A percentile compares a stretch with the other conserved stretches of the same genome.
These are phyloP conservation scores for Cantharis rufa DNA, from an alignment of 2,888 invertebrate genomes.

Conservation along the genomic window DNA sequence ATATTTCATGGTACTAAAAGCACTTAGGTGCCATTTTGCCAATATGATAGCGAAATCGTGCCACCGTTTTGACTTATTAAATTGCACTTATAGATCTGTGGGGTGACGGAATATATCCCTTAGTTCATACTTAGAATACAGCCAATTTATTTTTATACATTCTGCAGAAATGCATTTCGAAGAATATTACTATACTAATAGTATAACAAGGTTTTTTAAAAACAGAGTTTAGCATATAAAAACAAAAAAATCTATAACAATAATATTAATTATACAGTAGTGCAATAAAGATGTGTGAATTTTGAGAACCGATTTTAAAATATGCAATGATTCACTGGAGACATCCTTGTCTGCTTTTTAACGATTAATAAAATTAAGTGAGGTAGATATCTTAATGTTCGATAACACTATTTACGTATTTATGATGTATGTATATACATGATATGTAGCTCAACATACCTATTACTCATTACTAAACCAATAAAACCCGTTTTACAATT, in stretches of 20 bases:
- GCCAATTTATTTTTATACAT: background rate
- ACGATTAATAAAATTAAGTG: background rate
- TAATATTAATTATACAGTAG: background rate
- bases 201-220: background rate
- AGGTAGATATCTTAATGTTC: background rate
- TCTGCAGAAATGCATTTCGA: background rate
- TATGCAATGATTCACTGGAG: background rate
- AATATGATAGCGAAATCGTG: background rate
- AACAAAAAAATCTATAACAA: background rate
- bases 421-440: no score
- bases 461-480: background rate
- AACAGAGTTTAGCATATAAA: background rate
- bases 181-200: background rate
- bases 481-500: background rate
- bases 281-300: no score
- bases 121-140: background rate
- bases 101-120: background rate
- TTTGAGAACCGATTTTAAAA: background rate
- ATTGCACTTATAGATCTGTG: background rate
- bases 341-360: background rate
- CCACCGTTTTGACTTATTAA: background rate
- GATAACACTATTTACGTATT: background rate
- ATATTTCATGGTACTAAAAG: background rate
- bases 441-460: background rate
- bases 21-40: background rate